A percentile compares a stretch with the other conserved stretches of the same genome.
These are phyloP conservation scores for Lophura nycthemera DNA, from an alignment of 2,113 vertebrate species.

Conservation along the genomic window DNA sequence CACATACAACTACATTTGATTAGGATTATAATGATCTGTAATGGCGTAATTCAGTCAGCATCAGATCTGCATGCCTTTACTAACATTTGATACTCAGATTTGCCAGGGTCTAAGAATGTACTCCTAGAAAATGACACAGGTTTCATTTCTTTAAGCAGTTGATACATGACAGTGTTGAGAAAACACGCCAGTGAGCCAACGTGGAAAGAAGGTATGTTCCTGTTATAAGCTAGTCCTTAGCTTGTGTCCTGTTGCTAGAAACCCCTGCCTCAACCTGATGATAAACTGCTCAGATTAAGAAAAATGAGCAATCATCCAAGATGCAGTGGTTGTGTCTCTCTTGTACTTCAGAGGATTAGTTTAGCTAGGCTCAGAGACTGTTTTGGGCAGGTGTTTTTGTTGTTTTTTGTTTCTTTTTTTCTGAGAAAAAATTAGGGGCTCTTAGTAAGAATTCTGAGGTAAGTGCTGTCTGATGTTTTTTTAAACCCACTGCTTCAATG, in stretches of 20 bases:
- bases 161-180: neutral
- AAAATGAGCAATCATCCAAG: neutral
- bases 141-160: constrained; percentile 17
- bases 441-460: neutral
- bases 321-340: neutral
- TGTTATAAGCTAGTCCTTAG: neutral
- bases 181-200: neutral
- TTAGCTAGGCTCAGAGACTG: neutral
- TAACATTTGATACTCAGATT: neutral
- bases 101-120: neutral
- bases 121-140: neutral
- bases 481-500: neutral
- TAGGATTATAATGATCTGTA: neutral
- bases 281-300: neutral
- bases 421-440: neutral
- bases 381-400: neutral
- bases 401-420: neutral
- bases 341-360: neutral
- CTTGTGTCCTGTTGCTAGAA: neutral
- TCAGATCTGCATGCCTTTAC: neutral
- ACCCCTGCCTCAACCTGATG: neutral
- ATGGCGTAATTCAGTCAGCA: neutral
- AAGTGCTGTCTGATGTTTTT: neutral
- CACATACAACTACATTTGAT: neutral
- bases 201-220: neutral